Evolutionary conservation across 1,140 invertebrate genomes (phyloP).

Genomic region (Eriocheir sinensis): DNA sequence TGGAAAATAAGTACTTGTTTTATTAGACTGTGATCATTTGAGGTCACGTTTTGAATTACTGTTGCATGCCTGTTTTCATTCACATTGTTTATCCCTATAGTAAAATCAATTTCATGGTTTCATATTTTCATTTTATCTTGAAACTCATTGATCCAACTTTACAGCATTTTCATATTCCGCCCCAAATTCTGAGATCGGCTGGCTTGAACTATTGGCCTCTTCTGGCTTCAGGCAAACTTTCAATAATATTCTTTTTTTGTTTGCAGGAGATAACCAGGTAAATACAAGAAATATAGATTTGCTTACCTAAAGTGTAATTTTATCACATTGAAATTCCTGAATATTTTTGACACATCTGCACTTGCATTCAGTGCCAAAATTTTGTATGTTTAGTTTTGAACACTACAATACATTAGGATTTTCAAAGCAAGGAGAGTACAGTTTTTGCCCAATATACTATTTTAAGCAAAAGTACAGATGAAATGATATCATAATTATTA

Average conservation of each 20-base stretch:
- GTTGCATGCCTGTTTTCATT: too few relatives aligned
- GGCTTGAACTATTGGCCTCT: neutral
- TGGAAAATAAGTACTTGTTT: too few relatives aligned
- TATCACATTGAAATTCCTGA: neutral
- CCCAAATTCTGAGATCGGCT: neutral
- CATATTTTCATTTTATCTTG: too few relatives aligned
- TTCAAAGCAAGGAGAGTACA: too few relatives aligned
- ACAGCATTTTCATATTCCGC: neutral
- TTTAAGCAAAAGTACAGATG: too few relatives aligned
- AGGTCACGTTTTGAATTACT: too few relatives aligned
- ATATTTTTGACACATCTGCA: slow-evolving; percentile 16
- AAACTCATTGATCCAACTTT: too few relatives aligned
- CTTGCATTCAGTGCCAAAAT: neutral
- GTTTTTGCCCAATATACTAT: too few relatives aligned
- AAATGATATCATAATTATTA: too few relatives aligned
- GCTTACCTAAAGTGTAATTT: neutral
- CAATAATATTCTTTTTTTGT: neutral
- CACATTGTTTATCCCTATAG: too few relatives aligned
- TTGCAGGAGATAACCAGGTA: neutral
- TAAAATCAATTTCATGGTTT: too few relatives aligned
- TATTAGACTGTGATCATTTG: too few relatives aligned
- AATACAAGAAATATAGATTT: neutral
- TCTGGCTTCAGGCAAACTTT: neutral
- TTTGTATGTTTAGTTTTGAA: neutral
- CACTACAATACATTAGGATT: neutral